Base-by-base conservation (phyloP, 92 coral and sea anemone genomes). In the Heteractis magnifica region DNA sequence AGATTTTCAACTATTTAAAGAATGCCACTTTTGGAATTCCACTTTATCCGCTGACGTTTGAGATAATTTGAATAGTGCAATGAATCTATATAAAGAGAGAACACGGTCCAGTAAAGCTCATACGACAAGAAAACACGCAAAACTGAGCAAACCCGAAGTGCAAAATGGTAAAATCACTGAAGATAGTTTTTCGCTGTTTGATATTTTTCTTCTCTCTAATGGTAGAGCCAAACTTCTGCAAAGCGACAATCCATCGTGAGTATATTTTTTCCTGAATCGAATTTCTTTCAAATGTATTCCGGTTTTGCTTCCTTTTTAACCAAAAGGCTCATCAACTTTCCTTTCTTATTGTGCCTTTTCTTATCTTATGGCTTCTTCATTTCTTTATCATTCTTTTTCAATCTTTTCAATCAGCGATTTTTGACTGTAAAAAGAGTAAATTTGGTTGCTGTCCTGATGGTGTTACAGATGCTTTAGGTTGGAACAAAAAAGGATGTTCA, bases 391-490 rank as follows among this genome's bases (percentile, higher is more conserved):
- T 72, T 72, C 44, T 34, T 2, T 34, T 34, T 34, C 3, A 34
- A 34, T 34, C 44, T 34, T 34, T 34, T 34, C 44, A 34, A 2
- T 34, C 81, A 77, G 81, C 65, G 6, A 15, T 77, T 23, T 55
- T 77, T 6, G 81, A 79, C 72, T 79, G 82, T 41, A 56, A 44
- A 34, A 79, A 44, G 53, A 79, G 21, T 44, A 60, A 59, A 14
- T 79, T 56, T 79, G 82, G 82, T 9, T 79, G 82, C 34, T 79
- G 82, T 60, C 71, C 82, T 13, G 82, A 79, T 34, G 82, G 82
- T 41, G 71, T 79, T 14, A 79, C 82, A 41, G 82, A 78, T 56
- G 82, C 82, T 15, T 26, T 53, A 7, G 82, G 82, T 0, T 78
- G 82, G 82, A 53, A 53, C 13, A 34, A 56, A 10, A 78, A 78